Evolutionary conservation across 2,888 invertebrate genomes (phyloP), one percentile per base, ranked within the genome.

Genomic region (Hecatera dysodea): DNA sequence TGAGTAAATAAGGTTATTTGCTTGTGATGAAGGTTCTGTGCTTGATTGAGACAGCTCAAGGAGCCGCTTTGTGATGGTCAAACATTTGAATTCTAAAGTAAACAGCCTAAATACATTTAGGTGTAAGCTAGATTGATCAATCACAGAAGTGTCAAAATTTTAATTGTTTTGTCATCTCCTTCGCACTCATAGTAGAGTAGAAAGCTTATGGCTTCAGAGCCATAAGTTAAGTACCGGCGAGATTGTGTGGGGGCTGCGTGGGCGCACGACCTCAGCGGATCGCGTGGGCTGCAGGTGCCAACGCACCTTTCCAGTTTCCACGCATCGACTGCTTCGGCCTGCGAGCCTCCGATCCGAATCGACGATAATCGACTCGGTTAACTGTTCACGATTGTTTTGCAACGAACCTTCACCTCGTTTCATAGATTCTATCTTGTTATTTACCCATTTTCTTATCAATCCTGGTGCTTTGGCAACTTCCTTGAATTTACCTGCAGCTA

Each of bases 261-360:
- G 93, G 94, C 87, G 91, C 85, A 80, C 90, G 94, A 92, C 93
- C 94, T 93, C 93, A 89, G 87, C 60, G 78, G 80, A 72, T 79
- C 80, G 94, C 93, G 94, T 94, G 94, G 95, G 95, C 81, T 85
- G 93, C 93, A 94, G 94, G 95, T 95, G 94, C 93, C 93, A 92
- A 94, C 93, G 93, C 92, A 92, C 95, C 93, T 93, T 91, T 92
- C 92, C 92, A 93, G 92, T 92, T 91, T 90, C 88, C 90, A 90
- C 87, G 90, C 89, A 88, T 88, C 88, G 88, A 72, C 86, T 86
- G 83, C 82, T 80, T 72, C 59, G 78, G 81, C 57, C 62, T 24
- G 78, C 68, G 82, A 82, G 72, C 67, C 82, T 86, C 80, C 87
- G 85, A 86, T 86, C 82, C 83, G 83, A 87, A 86, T 87, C 86